Conservation (phyloP, 2,797 vertebrate genomes). For the Aselliscus stoliczkanus region DNA sequence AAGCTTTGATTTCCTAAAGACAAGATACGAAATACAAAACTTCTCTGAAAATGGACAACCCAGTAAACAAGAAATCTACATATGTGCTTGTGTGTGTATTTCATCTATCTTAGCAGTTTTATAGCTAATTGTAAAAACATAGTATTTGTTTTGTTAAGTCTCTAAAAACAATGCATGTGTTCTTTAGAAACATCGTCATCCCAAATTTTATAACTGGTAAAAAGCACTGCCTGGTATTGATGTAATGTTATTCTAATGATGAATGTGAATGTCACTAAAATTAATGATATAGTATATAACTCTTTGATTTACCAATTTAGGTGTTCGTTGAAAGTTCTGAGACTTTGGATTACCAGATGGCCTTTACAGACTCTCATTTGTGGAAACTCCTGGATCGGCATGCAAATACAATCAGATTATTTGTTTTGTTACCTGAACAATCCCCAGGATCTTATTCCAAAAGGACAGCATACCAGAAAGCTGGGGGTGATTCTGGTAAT, state of each 20-base stretch:
- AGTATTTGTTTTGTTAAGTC: slow-evolving; percentile 13
- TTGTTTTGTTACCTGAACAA: slow-evolving; percentile 94
- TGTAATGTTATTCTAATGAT: background rate
- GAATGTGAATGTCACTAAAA: slow-evolving; percentile 2
- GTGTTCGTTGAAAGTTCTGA: slow-evolving; percentile 98
- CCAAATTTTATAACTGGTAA: background rate
- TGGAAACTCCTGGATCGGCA: slow-evolving; percentile 98
- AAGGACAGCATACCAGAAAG: slow-evolving; percentile 89
- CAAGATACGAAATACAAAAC: background rate
- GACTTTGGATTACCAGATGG: slow-evolving; percentile 88
- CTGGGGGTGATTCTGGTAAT: slow-evolving; percentile 80
- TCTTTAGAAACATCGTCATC: background rate
- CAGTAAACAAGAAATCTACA: background rate
- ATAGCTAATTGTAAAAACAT: slow-evolving; percentile 5
- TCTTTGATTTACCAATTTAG: slow-evolving; percentile 76
- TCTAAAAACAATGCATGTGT: background rate
- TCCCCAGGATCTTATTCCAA: slow-evolving; percentile 89
- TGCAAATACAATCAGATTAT: slow-evolving; percentile 96
- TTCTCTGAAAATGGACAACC: background rate
- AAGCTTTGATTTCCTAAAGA: slow-evolving; percentile 1
- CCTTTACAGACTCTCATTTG: slow-evolving; percentile 93
- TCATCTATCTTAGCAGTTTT: background rate
- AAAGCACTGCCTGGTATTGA: background rate
- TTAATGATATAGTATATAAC: background rate
- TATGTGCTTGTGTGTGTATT: background rate